Evolutionary conservation across 2,797 vertebrate genomes (phyloP).

Genomic region (Simalia tracyae): DNA sequence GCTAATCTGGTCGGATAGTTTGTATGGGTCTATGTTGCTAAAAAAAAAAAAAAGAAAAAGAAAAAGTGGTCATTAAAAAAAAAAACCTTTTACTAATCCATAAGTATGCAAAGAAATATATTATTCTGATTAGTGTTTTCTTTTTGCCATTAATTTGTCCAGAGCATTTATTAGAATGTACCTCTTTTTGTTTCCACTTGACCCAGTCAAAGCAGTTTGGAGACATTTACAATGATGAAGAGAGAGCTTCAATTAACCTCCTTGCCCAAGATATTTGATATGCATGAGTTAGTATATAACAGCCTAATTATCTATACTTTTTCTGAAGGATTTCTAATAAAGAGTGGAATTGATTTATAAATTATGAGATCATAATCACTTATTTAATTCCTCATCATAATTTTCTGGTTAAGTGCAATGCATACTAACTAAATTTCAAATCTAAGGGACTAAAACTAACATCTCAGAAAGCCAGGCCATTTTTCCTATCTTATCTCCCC

Average conservation of each 20-base stretch:
- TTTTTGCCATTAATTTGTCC: constrained; percentile 61
- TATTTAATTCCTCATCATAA: constrained; percentile 71
- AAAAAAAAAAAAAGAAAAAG: constrained; percentile 24
- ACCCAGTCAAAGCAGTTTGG: constrained; percentile 71
- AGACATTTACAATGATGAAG: constrained; percentile 70
- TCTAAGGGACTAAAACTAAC: constrained; percentile 32
- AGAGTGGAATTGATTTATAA: constrained; percentile 74
- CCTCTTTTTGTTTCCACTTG: constrained; percentile 75
- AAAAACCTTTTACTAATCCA: constrained; percentile 51
- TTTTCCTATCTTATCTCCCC: neutral
- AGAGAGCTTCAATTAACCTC: constrained; percentile 78
- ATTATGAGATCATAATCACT: constrained; percentile 69
- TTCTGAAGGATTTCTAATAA: constrained; percentile 76
- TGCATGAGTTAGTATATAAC: constrained; percentile 75
- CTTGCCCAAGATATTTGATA: constrained; percentile 71
- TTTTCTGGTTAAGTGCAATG: constrained; percentile 62
- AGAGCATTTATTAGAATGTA: constrained; percentile 65
- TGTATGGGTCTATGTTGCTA: constrained; percentile 8
- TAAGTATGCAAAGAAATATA: constrained; percentile 57
- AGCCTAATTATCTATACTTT: constrained; percentile 75
- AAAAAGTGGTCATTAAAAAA: neutral
- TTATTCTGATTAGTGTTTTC: constrained; percentile 48
- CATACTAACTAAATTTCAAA: constrained; percentile 60
- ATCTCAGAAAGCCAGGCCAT: neutral
- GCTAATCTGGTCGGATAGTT: neutral